Percentiles rank a stretch among this genome's conserved stretches.
Conservation (phyloP, 2,113 vertebrate species). For the Maccullochella peelii region DNA sequence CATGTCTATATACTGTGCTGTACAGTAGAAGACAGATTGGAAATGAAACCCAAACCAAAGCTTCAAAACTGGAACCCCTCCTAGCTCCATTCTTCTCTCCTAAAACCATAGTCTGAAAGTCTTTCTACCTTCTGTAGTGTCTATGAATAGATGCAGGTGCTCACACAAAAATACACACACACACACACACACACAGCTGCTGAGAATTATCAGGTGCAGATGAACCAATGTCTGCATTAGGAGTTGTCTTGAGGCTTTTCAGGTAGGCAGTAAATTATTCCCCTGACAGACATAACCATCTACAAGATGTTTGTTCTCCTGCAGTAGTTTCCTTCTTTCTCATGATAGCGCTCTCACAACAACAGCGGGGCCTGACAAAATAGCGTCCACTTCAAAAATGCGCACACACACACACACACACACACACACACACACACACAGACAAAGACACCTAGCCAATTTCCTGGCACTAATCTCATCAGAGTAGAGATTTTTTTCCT, state of each 20-base stretch:
- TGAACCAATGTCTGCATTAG: slow-evolving; percentile 1
- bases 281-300: slow-evolving; percentile 13
- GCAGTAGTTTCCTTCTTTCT: slow-evolving; percentile 6
- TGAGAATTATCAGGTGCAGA: slow-evolving; percentile 26
- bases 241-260: slow-evolving; percentile 5
- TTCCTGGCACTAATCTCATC: slow-evolving; percentile 50
- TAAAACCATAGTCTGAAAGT: neutral
- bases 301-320: slow-evolving; percentile 34
- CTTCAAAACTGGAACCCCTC: neutral
- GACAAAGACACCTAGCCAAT: slow-evolving; percentile 32
- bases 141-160: slow-evolving; percentile 22
- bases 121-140: neutral
- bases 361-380: neutral
- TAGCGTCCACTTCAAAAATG: slow-evolving; percentile 20
- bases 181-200: slow-evolving; percentile 23
- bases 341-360: slow-evolving; percentile 16
- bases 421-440: neutral
- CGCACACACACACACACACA: neutral
- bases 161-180: slow-evolving; percentile 9
- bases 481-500: slow-evolving; percentile 5
- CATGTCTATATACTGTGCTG: neutral
- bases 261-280: slow-evolving; percentile 31
- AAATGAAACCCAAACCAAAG: neutral
- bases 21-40: neutral
- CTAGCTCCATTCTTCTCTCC: neutral